Conservation (phyloP, 2,888 invertebrate species). For the Belgica antarctica region DNA sequence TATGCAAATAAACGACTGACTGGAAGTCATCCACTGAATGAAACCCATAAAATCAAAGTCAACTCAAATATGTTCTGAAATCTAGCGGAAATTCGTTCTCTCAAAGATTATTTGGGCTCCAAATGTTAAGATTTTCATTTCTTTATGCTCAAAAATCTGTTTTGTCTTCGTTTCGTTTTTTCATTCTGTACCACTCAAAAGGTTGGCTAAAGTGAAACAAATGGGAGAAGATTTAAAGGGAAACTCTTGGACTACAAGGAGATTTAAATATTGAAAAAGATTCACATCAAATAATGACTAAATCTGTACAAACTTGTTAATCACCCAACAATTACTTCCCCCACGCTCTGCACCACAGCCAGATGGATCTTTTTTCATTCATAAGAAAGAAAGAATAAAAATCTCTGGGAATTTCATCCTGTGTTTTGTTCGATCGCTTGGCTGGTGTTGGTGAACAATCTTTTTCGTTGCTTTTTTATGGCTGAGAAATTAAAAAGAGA, state of each 20-base stretch:
- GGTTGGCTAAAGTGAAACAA: too few relatives aligned
- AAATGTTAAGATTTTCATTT: neutral
- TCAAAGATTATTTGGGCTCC: neutral
- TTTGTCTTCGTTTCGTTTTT: neutral
- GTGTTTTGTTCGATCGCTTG: neutral
- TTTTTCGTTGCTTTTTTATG: neutral
- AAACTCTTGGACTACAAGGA: too few relatives aligned
- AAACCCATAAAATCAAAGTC: conserved; percentile 4
- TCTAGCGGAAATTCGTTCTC: neutral
- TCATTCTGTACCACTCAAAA: conserved; percentile 23
- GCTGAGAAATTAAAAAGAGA: conserved; percentile 20
- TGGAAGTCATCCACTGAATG: neutral
- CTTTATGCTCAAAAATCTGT: neutral
- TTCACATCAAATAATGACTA: too few relatives aligned
- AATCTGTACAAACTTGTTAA: too few relatives aligned
- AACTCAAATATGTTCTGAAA: neutral
- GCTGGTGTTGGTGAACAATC: conserved; percentile 21
- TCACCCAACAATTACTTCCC: too few relatives aligned
- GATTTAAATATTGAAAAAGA: too few relatives aligned
- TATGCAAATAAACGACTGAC: conserved; percentile 22
- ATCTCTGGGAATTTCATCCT: conserved; percentile 31
- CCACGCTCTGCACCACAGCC: neutral
- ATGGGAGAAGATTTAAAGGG: too few relatives aligned
- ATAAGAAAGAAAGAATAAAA: conserved; percentile 15
- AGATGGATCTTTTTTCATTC: conserved; percentile 7